Base-by-base conservation (phyloP, 1,140 invertebrate species). In the Bombus terrestris region DNA sequence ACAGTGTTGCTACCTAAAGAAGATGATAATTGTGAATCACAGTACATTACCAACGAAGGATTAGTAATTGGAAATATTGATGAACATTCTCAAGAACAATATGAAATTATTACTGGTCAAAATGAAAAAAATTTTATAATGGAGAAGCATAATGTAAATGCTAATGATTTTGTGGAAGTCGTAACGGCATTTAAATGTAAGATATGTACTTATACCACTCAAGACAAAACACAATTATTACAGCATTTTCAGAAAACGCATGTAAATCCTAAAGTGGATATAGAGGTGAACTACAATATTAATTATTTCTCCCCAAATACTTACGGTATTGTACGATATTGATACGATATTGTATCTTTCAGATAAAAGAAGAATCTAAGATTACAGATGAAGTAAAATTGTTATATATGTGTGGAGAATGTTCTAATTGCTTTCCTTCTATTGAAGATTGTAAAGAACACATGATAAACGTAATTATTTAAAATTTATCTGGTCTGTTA, bases 401-500 rank as follows among this genome's bases (percentile, higher is more conserved):
- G 41, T 73, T 94, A 64, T 96, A 95, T 77, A 95, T 96, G 83
- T 96, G 96, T 87, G 94, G 94, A 15, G 88, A 96, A 83, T 96
- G 96, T 87, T 92, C 95, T 35, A 94, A 94, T 13, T 94, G 95
- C 59, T 96, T 96, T 91, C 92, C 94, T 78, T 92, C 95, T 22
- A 91, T 94, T 75, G 95, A 96, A 85, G 94, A 94, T 85, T 94
- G 96, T 62, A 94, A 94, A 57, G 93, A 95, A 35, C 96, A 96
- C 81, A 95, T 96, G 94, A 95, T 96, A 85, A 93, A 93, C 76
- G 96, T 94, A 91, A 88, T 62, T 84, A 69, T 87, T 88, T 43
- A 81, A 88, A 76, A 69, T 32, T 35, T 15, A 59, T 64, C 83
- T 57, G 80, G 76, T 71, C 3, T 71, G 6, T 41, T 71, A 6